Conservation (phyloP, 2,888 invertebrate genomes). For the Pterostichus niger region DNA sequence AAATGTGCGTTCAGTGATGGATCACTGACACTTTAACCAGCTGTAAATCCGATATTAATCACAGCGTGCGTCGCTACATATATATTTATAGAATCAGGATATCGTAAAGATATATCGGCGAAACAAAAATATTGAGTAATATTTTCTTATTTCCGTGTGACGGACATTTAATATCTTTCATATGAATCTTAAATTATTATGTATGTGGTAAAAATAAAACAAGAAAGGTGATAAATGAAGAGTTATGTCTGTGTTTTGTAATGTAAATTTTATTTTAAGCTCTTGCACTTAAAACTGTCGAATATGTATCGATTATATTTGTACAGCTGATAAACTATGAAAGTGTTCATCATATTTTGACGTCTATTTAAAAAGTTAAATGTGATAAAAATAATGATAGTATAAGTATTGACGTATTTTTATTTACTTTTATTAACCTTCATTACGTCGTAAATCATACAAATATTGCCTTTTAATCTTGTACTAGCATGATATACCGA, state of each 20-base stretch:
- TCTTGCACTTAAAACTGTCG: background rate
- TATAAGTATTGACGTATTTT: background rate
- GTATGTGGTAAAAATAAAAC: too few species aligned
- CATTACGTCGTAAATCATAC: background rate
- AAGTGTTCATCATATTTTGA: conserved; percentile 19
- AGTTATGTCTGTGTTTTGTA: background rate
- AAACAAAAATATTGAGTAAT: background rate
- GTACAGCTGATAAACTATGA: conserved; percentile 9
- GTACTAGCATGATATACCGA: too few species aligned
- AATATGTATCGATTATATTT: background rate
- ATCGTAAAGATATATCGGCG: background rate
- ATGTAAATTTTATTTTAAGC: conserved; percentile 5
- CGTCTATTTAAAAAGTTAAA: conserved; percentile 30
- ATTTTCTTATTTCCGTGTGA: conserved; percentile 16
- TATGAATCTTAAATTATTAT: conserved; percentile 14
- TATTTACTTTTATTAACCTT: background rate
- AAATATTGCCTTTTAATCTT: background rate
- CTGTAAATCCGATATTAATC: conserved; percentile 15
- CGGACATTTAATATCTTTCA: background rate
- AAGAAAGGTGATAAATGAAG: background rate
- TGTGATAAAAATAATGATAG: conserved; percentile 4
- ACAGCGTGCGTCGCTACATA: background rate
- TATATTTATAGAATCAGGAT: background rate
- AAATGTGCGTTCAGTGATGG: conserved; percentile 9
- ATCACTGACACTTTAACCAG: background rate